Conservation (phyloP, 1,140 invertebrate species). For the Harpegnathos saltator region DNA sequence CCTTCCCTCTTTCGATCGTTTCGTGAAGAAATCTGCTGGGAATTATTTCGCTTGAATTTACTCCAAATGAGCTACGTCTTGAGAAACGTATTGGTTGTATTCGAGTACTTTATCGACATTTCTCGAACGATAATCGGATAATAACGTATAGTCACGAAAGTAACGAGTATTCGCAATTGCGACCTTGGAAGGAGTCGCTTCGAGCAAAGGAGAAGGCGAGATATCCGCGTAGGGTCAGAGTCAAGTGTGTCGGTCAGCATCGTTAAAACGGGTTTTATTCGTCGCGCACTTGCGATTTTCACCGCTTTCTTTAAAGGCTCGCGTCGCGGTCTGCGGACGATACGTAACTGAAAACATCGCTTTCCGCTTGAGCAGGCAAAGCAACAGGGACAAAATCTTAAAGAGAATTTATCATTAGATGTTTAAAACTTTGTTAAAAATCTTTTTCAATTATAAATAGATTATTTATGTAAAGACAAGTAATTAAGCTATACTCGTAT, state of each 20-base stretch:
- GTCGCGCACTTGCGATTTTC: slow-evolving; percentile 71
- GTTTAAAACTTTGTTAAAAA: background rate
- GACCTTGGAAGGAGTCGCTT: slow-evolving; percentile 21
- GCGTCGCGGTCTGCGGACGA: background rate
- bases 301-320: slow-evolving; percentile 79
- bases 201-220: background rate
- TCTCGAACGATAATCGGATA: background rate
- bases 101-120: background rate
- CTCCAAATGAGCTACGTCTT: background rate
- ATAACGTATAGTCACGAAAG: background rate
- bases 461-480: no score
- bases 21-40: slow-evolving; percentile 9
- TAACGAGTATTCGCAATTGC: slow-evolving; percentile 8
- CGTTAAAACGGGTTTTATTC: slow-evolving; percentile 75
- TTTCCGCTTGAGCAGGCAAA: slow-evolving; percentile 8
- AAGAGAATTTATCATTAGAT: slow-evolving; percentile 7
- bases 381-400: background rate
- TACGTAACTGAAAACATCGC: background rate
- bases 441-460: no score
- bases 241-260: slow-evolving; percentile 24
- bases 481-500: background rate
- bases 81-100: background rate
- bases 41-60: background rate
- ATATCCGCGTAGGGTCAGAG: slow-evolving; percentile 55
- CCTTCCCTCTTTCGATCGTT: slow-evolving; percentile 20